These are phyloP conservation scores for Poeciliopsis infans DNA, from an alignment of 2,797 vertebrate species.

Conservation along the genomic window DNA sequence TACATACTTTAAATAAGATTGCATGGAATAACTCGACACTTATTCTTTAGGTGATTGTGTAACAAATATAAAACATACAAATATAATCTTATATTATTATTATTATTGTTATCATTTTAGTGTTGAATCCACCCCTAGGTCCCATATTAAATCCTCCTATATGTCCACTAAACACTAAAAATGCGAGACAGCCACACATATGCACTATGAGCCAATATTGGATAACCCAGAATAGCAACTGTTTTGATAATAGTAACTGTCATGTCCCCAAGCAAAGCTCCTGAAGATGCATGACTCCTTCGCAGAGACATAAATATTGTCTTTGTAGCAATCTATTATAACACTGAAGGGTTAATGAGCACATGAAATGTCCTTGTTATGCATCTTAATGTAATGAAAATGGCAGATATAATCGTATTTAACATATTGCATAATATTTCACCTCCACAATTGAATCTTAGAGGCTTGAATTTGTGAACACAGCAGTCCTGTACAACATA, in stretches of 20 bases:
- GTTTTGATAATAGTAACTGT: constrained; percentile 8
- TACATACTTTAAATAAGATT: background rate
- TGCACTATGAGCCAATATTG: background rate
- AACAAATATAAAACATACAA: background rate
- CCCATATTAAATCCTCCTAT: too few species aligned
- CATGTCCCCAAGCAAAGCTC: background rate
- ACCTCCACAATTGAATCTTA: background rate
- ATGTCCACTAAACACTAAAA: background rate
- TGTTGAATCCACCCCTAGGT: too few species aligned
- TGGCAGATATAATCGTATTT: background rate
- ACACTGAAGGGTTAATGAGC: constrained; percentile 1
- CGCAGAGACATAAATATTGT: background rate
- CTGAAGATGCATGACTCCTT: background rate
- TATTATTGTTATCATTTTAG: too few species aligned
- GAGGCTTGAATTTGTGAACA: constrained; percentile 16
- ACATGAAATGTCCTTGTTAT: constrained; percentile 6
- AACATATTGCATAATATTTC: background rate
- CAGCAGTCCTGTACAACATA: background rate
- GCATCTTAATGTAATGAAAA: background rate
- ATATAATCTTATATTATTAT: background rate
- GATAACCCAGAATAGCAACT: constrained; percentile 4
- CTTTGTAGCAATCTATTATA: background rate
- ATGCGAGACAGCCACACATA: background rate
- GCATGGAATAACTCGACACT: background rate
- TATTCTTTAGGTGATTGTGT: background rate